Evolutionary conservation across 2,888 invertebrate genomes (phyloP), one percentile per base, ranked within the genome.

Genomic region (Temnothorax unifasciatus): DNA sequence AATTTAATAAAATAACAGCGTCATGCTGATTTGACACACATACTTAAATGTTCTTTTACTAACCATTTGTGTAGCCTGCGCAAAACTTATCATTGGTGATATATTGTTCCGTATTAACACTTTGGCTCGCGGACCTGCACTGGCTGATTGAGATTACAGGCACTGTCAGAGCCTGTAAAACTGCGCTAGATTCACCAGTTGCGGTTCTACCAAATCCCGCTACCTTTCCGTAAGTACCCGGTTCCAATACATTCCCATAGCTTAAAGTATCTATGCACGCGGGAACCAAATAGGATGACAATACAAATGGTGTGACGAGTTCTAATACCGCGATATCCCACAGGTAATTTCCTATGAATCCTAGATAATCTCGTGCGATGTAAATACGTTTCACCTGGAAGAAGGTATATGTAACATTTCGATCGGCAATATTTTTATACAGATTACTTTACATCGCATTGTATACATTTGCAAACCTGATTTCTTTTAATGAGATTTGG

Each of bases 61-160:
- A 87, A 94, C 95, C 95, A 87, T 95, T 95, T n/a, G 87, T 91
- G 66, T 93, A 95, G 4, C 95, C 95, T 29, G 95, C 95, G 82
- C 95, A 95, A 86, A 95, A 94, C 86, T 95, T 95, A 76, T 95
- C 95, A 4, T 79, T 68, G 0, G 95, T 94, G 3, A 95, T 89
- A 75, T 89, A 94, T 34, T 88, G 92, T 79, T 89, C 89, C 38
- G 89, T 92, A 0, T 91, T 86, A 0, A 74, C 44, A 4, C 68
- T 77, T 11, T 44, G n/a, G 47, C 87, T 91, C 3, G 85, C 83
- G 0, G 87, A 52, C 85, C 87, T 92, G 77, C 95, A 95, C 57
- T 90, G 84, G 29, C 61, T 86, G 25, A 86, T 64, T 1, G 93
- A 82, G 15, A 66, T 66, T 44, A 95, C 87, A 68, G 95, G 95